Evolutionary conservation across 1,140 invertebrate genomes (phyloP), one percentile per base, ranked within the genome.

Genomic region (Lepidotrigona ventralis): DNA sequence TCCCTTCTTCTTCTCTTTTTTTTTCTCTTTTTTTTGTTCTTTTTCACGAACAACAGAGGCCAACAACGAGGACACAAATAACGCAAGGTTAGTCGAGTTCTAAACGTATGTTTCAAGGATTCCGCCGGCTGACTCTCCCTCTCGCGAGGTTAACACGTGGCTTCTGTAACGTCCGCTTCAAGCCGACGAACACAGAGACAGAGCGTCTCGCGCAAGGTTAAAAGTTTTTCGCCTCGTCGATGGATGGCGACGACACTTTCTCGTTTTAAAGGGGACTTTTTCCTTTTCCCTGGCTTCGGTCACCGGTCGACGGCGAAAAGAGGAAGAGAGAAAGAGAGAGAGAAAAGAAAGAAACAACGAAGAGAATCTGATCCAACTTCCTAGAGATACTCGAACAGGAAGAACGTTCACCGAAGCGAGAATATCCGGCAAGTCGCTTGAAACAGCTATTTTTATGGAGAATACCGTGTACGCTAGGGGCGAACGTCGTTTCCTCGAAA

Each of bases 81-180:
- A 58, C 53, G 23, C 76, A 84, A 84, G 82, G 82, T 79, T 72
- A 68, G 15, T n/a, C 29, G 6, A n/a, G 70, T 58, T 51, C 64
- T 73, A 54, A 33, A 29, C 68, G 19, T 71, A 79, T 23, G 56
- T 71, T 78, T 78, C 81, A 71, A 83, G 75, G 81, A 72, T 79
- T 83, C 53, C 21, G 23, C 26, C 60, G 29, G 6, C 14, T 29
- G 19, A 53, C 14, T 75, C 73, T n/a, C 23, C 15, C 64, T 46
- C 39, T 46, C 46, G 17, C 29, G 54, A 80, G n/a, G 19, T 80
- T 71, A 69, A 79, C 76, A 79, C 21, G 21, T 54, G 46, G 33
- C 4, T 71, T 26, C 21, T n/a, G 63, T 39, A 74, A 74, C 29
- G 26, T 33, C 26, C 26, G 21, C 33, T 74, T 58, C 33, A 74